Evolutionary conservation across 2,888 invertebrate species (phyloP), one percentile per base, ranked within the genome.

Genomic region (Hylaea fasciaria): DNA sequence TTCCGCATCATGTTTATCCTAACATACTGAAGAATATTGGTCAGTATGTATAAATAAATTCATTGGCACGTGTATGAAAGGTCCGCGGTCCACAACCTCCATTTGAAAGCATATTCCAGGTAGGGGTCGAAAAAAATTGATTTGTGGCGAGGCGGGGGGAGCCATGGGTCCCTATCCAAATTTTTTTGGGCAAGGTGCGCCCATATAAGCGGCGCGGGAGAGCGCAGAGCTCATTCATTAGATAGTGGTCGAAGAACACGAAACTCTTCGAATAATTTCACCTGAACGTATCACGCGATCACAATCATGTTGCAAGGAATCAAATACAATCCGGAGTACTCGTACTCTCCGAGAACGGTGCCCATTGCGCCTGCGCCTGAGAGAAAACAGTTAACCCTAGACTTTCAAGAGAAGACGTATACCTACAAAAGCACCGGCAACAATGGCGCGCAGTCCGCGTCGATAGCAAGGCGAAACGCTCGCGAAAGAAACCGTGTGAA

Each of bases 401-500:
- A 88, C 51, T 65, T 86, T 55, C 80, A 83, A 55, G 81, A 85
- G 73, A 92, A 95, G 68, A 95, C 94, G 80, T 95, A 96, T 71
- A 95, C 93, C 76, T 95, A 94, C 74, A 93, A 94, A 63, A 94
- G 93, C 22, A 92, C 92, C 29, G 73, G 81, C 2, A 85, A 85
- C 63, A 80, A 93, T 0, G 94, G 94, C 44, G 94, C 95, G 71
- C 97, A 96, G 75, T 94, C 96, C 55, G 96, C 96, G 35, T 97
- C 97, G 0, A 97, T 98, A 13, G 97, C 96, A 0, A 93, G 98
- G 56, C 94, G 98, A 73, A 98, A 98, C 86, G 98, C 98, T n/a
- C 94, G 98, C 13, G 98, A 98, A 87, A 93, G 98, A 70, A 98
- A 98, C 83, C 95, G 98, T 65, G 98, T 98, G 62, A 97, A 98